A percentile compares a stretch with the other conserved stretches of the same genome.
Evolutionary conservation across 2,113 vertebrate species (phyloP).

Genomic region (Ophiodon elongatus): DNA sequence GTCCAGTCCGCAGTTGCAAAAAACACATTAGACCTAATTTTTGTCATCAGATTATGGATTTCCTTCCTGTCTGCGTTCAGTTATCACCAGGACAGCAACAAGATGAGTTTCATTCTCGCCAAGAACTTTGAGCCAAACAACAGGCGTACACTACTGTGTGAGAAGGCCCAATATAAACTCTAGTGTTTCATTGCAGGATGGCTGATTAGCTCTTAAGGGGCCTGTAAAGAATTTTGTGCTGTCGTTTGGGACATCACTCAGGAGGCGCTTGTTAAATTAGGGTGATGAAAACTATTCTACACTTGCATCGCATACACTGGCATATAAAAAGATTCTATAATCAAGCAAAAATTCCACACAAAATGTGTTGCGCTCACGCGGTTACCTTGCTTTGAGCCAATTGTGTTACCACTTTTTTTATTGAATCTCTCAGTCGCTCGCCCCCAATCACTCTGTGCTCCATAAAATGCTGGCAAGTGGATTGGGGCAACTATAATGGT

Average conservation of each 20-base stretch:
- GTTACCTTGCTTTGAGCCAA: constrained; percentile 59
- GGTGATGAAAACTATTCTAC: constrained; percentile 62
- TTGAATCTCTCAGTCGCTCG: constrained; percentile 90
- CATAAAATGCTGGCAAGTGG: constrained; percentile 96
- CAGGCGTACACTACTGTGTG: constrained; percentile 67
- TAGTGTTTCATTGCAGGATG: constrained; percentile 72
- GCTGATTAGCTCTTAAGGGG: constrained; percentile 79
- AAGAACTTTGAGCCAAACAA: constrained; percentile 68
- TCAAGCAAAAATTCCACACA: constrained; percentile 46
- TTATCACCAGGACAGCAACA: constrained; percentile 58
- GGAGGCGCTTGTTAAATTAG: constrained; percentile 67
- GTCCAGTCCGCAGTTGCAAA: background rate
- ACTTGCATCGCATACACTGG: constrained; percentile 18
- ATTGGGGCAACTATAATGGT: constrained; percentile 92
- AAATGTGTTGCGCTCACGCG: constrained; percentile 40
- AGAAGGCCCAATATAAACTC: constrained; percentile 69
- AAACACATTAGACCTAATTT: constrained; percentile 23
- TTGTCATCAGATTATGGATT: constrained; percentile 46
- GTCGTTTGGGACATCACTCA: constrained; percentile 52
- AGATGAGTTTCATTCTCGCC: constrained; percentile 58
- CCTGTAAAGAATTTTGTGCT: constrained; percentile 68
- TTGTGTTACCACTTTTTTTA: constrained; percentile 84
- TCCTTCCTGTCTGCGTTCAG: constrained; percentile 24
- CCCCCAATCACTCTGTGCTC: constrained; percentile 91
- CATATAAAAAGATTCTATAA: constrained; percentile 56